Conservation (phyloP, 2,113 vertebrate genomes). For the Xyliphius kryptos region DNA sequence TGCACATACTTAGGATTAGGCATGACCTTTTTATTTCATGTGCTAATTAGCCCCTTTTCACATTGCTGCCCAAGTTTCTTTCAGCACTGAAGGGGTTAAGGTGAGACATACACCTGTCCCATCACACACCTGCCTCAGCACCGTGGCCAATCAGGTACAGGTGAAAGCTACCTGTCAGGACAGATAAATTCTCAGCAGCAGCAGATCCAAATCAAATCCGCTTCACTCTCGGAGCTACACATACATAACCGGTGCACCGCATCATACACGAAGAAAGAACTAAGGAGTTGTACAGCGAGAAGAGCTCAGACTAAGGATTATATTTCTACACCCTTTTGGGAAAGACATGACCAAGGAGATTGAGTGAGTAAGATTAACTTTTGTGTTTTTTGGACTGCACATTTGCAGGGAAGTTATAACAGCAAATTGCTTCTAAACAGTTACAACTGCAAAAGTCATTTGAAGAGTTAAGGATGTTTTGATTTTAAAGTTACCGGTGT, state of each 20-base stretch:
- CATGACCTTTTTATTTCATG: too few species aligned
- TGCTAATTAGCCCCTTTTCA: too few species aligned
- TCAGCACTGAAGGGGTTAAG: too few species aligned
- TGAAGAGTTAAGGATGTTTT: too few species aligned
- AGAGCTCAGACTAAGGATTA: slow-evolving; percentile 48
- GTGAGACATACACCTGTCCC: slow-evolving; percentile 47
- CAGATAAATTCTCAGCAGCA: slow-evolving; percentile 55
- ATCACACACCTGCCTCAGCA: slow-evolving; percentile 47
- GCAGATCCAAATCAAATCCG: slow-evolving; percentile 56
- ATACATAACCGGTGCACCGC: not conserved
- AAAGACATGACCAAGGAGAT: slow-evolving; percentile 74
- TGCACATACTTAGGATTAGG: too few species aligned
- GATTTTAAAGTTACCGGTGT: not conserved
- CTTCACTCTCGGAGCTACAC: slow-evolving; percentile 48
- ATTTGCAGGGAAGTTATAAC: not conserved
- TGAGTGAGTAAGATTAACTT: slow-evolving; percentile 59
- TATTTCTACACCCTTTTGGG: slow-evolving; percentile 47
- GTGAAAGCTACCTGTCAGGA: slow-evolving; percentile 46
- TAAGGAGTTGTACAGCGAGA: slow-evolving; percentile 13
- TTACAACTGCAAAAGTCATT: not conserved
- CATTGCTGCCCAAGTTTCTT: too few species aligned
- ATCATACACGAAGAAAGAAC: slow-evolving; percentile 19
- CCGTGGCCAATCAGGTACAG: slow-evolving; percentile 58
- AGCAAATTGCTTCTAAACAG: not conserved
- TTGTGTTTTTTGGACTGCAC: not conserved